These are phyloP conservation scores for Hypena proboscidalis DNA, from an alignment of 2,888 invertebrate species.

Conservation along the genomic window DNA sequence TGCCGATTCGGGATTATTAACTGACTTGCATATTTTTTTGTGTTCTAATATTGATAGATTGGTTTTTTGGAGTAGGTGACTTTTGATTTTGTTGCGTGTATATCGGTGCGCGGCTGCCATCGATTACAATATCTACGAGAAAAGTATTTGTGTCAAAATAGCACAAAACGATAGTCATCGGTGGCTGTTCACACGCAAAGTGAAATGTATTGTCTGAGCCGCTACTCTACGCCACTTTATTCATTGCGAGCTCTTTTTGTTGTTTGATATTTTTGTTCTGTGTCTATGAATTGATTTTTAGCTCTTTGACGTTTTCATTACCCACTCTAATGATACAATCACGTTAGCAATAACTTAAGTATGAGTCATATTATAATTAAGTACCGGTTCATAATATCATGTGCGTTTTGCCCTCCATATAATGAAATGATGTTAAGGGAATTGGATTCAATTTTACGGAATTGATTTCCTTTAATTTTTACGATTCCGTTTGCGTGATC, in stretches of 20 bases:
- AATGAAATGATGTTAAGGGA: conserved; percentile 63
- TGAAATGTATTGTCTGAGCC: conserved; percentile 66
- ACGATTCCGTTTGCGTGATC: conserved; percentile 84
- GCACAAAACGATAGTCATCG: conserved; percentile 75
- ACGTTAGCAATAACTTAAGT: conserved; percentile 11
- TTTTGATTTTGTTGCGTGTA: conserved; percentile 73
- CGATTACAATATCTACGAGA: conserved; percentile 70
- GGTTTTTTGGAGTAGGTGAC: conserved; percentile 78
- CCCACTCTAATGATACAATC: conserved; percentile 35
- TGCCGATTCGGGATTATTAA: conserved; percentile 85
- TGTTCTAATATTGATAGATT: conserved; percentile 85
- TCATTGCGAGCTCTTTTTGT: conserved; percentile 53
- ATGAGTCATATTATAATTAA: conserved; percentile 16
- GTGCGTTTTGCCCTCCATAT: conserved; percentile 45
- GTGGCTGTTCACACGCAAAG: conserved; percentile 66
- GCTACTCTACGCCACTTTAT: conserved; percentile 57
- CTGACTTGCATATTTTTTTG: conserved; percentile 85
- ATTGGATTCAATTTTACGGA: conserved; percentile 76
- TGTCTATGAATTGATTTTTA: conserved; percentile 54
- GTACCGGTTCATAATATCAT: conserved; percentile 23
- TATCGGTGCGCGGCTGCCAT: conserved; percentile 55
- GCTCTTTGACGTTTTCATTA: conserved; percentile 59
- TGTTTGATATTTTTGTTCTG: conserved; percentile 55
- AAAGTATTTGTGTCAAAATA: conserved; percentile 73
- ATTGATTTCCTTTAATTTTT: conserved; percentile 82